These are phyloP conservation scores for Urocynchramus pylzowi DNA, from an alignment of 2,113 vertebrate genomes.

Conservation along the genomic window DNA sequence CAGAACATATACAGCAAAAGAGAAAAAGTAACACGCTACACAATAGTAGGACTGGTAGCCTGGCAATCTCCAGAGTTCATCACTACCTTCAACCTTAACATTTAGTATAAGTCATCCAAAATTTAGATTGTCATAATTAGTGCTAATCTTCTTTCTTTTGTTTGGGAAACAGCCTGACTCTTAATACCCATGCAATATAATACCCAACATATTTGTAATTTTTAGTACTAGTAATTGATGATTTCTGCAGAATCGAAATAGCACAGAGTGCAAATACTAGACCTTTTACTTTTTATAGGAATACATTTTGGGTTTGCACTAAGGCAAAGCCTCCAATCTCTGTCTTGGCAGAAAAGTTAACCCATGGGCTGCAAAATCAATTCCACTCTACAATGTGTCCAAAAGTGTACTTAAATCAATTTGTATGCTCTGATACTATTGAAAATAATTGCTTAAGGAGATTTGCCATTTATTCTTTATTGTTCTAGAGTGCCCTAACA, in stretches of 20 bases:
- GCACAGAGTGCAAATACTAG: not conserved
- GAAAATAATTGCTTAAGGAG: constrained; percentile 55
- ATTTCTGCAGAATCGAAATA: constrained; percentile 4
- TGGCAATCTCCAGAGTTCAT: not conserved
- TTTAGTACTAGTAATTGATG: not conserved
- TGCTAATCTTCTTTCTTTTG: not conserved
- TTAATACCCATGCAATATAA: not conserved
- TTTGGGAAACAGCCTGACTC: not conserved
- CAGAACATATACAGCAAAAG: not conserved
- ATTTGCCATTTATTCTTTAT: not conserved
- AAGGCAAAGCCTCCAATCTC: constrained; percentile 14
- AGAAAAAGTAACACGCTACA: not conserved
- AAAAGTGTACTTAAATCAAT: constrained; percentile 76
- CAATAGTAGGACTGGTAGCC: not conserved
- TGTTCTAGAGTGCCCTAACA: not conserved
- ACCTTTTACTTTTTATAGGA: not conserved
- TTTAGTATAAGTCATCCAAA: not conserved
- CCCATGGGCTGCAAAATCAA: constrained; percentile 57
- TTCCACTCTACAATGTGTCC: constrained; percentile 54
- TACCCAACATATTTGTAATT: not conserved
- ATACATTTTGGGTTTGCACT: constrained; percentile 39
- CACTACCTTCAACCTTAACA: not conserved
- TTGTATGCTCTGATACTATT: constrained; percentile 40
- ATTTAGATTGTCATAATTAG: not conserved
- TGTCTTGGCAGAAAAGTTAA: constrained; percentile 63